Evolutionary conservation across 2,888 invertebrate genomes (phyloP).

Genomic region (Zootermopsis nevadensis): DNA sequence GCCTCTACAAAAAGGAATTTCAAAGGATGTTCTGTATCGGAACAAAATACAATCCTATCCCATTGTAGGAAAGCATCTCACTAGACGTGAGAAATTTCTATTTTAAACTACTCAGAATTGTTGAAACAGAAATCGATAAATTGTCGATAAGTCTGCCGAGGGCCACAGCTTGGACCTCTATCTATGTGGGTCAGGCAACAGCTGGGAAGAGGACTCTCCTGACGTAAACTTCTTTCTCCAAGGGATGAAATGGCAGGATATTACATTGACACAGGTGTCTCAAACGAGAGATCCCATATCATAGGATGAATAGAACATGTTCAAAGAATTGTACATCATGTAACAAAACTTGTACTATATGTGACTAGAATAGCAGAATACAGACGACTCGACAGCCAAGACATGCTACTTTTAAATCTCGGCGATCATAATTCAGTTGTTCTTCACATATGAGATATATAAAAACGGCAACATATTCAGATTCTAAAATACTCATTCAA

Average conservation of each 20-base stretch:
- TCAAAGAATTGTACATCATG: no score
- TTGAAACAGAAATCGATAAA: neutral
- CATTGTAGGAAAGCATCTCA: neutral
- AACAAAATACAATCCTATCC: neutral
- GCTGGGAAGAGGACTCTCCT: neutral
- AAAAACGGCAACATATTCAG: no score
- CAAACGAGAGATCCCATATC: neutral
- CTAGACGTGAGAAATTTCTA: neutral
- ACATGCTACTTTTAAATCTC: no score
- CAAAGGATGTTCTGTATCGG: neutral
- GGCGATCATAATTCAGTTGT: no score
- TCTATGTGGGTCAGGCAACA: conserved; percentile 4
- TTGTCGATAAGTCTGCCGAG: no score
- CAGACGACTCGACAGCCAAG: no score
- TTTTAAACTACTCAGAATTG: neutral
- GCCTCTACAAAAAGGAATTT: neutral
- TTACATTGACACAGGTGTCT: neutral
- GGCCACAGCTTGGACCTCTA: neutral
- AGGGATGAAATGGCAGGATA: neutral
- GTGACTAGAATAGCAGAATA: no score
- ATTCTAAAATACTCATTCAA: no score
- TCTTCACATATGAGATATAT: no score
- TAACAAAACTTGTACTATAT: no score
- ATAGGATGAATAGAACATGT: no score
- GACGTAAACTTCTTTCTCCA: neutral